Base-by-base conservation (phyloP, 2,888 invertebrate genomes). In the Diarsia mendica region DNA sequence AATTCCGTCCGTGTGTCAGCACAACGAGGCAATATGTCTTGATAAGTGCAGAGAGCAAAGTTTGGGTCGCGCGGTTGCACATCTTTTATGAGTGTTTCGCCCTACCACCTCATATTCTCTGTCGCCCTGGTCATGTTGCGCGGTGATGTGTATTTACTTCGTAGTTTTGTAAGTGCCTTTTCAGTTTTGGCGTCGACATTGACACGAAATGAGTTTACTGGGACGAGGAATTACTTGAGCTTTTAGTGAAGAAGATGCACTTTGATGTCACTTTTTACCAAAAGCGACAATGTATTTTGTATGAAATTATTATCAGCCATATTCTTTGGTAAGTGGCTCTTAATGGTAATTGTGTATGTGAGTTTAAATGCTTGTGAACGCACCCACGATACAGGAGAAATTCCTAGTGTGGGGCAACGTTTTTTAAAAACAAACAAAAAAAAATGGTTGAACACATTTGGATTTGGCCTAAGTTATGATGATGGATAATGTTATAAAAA, bases 1-100 rank as follows among this genome's bases (percentile, higher is more conserved):
- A 65, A 74, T 69, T 53, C 70, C 69, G 18, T 5, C 87, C 67
- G 86, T 91, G 80, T 90, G 87, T 90, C 83, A 71, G 67, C 61
- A 69, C 79, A 83, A 77, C 85, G 82, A 85, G 85, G 91, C 88
- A 91, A 92, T 92, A 91, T 90, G 89, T 92, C 91, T 91, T 92
- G 88, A 90, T 91, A 92, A 92, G 89, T 89, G 89, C 89, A 89
- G 83, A 90, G 90, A 90, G 91, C 89, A 91, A 92, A 92, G 91
- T 92, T 92, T 89, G 86, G 86, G 91, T 89, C 87, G 88, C 89
- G 85, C 79, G 83, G 88, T 84, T 90, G 90, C 91, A 91, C 88
- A 88, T 90, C 87, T 87, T 88, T 88, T 89, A 89, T 88, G 87
- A 89, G 85, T 85, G 87, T 87, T 90, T 85, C 84, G 79, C 85